Base-by-base conservation (phyloP, 2,113 vertebrate species). In the Trogon surrucura region DNA sequence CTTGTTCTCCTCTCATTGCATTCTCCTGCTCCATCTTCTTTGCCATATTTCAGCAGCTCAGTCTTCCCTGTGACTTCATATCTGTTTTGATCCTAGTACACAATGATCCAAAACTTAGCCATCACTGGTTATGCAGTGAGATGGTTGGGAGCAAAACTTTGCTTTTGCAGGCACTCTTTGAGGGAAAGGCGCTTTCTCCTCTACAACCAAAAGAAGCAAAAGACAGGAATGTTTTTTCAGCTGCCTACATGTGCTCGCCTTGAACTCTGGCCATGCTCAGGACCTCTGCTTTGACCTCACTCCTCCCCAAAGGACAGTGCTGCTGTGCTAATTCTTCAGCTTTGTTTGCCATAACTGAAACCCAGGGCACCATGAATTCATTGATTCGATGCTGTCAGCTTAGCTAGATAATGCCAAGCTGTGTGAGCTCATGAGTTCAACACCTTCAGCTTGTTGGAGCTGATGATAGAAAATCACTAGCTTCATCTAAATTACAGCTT, bases 391-490 rank as follows among this genome's bases (percentile, higher is more conserved):
- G 77, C 78, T 87, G 73, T 73, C 66, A 71, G 29, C 57, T 88
- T 50, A 45, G 21, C 21, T 66, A 69, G 73, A 64, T 91, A 72
- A 86, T 0, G 1, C 44, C 44, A 89, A 32, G 50, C 15, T 0
- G 0, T 62, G 78, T 95, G 81, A 95, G 73, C 53, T 95, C 89
- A 89, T 78, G 60, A 34, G 61, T 91, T 96, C 70, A 85, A 75
- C 64, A 73, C 74, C 44, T 94, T 34, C 62, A 62, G 47, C 60
- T 56, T 50, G 57, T 51, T 91, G 87, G 21, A 85, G 60, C 78
- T 73, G 73, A 79, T 73, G 73, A 79, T 54, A 85, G 84, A 85
- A 93, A 70, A 83, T 85, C 92, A 93, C 65, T 60, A 45, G 61
- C 70, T 88, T 51, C 2, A 2, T 64, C 56, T 89, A 88, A 91